Evolutionary conservation across 2,797 vertebrate species (phyloP).

Genomic region (Anguilla anguilla): DNA sequence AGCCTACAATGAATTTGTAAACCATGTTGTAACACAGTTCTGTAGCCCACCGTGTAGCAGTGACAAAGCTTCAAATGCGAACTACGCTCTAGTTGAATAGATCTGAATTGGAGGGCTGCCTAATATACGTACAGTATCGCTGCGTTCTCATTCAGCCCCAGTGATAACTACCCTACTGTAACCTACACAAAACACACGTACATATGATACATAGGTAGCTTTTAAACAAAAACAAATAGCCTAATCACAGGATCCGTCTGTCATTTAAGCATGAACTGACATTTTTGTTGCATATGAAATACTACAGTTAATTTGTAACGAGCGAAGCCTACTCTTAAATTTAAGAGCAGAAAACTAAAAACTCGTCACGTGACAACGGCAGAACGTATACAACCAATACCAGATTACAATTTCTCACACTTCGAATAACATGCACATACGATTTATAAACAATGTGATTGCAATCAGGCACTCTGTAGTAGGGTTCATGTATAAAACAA

Average conservation of each 20-base stretch:
- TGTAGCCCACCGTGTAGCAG: neutral
- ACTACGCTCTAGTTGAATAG: neutral
- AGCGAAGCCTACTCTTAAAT: neutral
- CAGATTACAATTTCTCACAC: neutral
- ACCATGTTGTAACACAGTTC: neutral
- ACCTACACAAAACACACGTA: neutral
- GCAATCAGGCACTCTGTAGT: neutral
- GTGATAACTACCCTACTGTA: neutral
- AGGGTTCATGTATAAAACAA: neutral
- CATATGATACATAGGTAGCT: neutral
- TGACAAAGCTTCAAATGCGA: neutral
- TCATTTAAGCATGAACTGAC: neutral
- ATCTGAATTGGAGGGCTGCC: neutral
- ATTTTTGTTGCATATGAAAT: neutral
- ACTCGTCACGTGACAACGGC: neutral
- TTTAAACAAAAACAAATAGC: neutral
- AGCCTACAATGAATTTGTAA: neutral
- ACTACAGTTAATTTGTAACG: neutral
- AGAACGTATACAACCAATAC: neutral
- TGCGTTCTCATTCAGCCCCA: neutral
- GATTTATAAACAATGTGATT: neutral
- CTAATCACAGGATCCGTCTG: neutral
- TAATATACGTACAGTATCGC: neutral
- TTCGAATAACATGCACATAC: neutral
- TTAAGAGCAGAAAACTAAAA: constrained; percentile 5